Percentiles rank a stretch among this genome's conserved stretches.
phyloP scores from a whole-genome alignment of 2,797 vertebrate genomes.

The Gadopsis bispinosus region DNA sequence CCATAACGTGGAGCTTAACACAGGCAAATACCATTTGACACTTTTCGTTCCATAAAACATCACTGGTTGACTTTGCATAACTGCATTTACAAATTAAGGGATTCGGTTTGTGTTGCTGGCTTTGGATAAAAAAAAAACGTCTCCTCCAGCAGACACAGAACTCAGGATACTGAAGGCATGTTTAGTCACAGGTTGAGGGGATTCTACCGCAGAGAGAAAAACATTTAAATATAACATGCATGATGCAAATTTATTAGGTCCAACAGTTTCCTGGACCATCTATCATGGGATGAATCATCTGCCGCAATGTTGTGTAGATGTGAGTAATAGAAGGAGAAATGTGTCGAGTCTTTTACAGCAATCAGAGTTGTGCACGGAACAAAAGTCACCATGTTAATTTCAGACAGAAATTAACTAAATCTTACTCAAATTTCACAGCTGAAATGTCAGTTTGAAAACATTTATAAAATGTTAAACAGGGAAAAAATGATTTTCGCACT shows the following conservation, averaged over 20 bases:
- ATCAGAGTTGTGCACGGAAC: conserved; percentile 34
- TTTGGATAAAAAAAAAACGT: conserved; percentile 27
- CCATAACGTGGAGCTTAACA: neutral
- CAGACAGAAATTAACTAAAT: conserved; percentile 33
- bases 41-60: neutral
- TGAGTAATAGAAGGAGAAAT: conserved; percentile 31
- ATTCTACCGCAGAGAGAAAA: neutral
- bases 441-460: conserved; percentile 56
- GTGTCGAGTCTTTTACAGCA: conserved; percentile 29
- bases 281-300: neutral
- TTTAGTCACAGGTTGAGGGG: neutral
- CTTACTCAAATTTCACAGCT: conserved; percentile 62
- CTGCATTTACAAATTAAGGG: conserved; percentile 34
- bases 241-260: neutral
- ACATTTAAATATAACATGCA: too few species aligned
- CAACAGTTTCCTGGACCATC: neutral
- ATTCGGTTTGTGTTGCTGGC: conserved; percentile 6
- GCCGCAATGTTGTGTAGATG: conserved; percentile 15
- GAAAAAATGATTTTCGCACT: conserved; percentile 31
- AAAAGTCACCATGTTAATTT: conserved; percentile 35
- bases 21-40: conserved; percentile 30
- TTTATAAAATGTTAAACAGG: conserved; percentile 68
- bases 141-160: conserved; percentile 22
- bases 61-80: conserved; percentile 50
- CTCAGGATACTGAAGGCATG: neutral